These are phyloP conservation scores for Thereva unica DNA, from an alignment of 2,888 invertebrate species.

Conservation along the genomic window DNA sequence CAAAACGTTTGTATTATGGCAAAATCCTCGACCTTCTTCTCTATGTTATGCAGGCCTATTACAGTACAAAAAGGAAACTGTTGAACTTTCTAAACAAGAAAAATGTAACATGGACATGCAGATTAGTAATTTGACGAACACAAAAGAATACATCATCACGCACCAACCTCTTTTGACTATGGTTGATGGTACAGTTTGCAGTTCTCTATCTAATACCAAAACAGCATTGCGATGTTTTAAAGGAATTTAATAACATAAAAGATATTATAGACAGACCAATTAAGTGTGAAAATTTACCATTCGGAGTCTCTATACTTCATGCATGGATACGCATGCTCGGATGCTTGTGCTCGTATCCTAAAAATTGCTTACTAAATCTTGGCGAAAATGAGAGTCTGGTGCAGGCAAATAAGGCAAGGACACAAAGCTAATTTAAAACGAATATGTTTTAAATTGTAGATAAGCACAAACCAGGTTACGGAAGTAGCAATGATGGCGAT, in stretches of 20 bases:
- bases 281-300: too few species aligned
- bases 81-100: conserved; percentile 3
- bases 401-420: background rate
- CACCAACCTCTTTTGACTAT: conserved; percentile 1
- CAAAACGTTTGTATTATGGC: background rate
- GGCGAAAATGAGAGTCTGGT: background rate
- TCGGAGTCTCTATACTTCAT: too few species aligned
- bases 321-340: too few species aligned
- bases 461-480: background rate
- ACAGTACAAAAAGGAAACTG: background rate
- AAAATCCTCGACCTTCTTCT: background rate
- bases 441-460: too few species aligned
- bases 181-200: background rate
- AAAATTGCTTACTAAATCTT: too few species aligned
- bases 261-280: background rate
- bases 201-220: background rate
- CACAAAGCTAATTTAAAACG: background rate
- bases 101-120: background rate
- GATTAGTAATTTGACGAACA: background rate
- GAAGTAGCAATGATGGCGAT: background rate
- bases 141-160: background rate
- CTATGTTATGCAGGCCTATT: too few species aligned
- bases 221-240: background rate
- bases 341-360: too few species aligned
- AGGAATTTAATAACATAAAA: background rate